Base-by-base conservation (phyloP, 2,113 vertebrate genomes). In the Scatophagus argus region DNA sequence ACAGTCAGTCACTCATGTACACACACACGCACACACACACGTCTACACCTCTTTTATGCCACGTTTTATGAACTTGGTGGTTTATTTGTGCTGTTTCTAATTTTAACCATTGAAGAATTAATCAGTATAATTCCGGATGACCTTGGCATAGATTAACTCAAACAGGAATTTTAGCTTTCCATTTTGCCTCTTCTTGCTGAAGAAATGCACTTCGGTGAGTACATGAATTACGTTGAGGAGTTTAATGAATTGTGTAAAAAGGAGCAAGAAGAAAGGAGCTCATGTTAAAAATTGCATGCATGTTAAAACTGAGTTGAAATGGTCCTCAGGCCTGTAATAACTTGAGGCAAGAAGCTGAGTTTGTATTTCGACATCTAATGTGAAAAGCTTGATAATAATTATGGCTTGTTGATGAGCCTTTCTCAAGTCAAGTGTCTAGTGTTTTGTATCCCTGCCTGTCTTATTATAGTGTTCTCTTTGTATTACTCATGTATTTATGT, bases 401-500 rank as follows among this genome's bases (percentile, higher is more conserved):
- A 41, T 31, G 27, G 9, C 11, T 27, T 63, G 36, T 27, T 44
- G 38, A 23, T 36, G 31, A 52, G 23, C 31, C 29, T 34, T 47
- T 58, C 29, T 63, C 11, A 27, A n/a, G n/a, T n/a, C n/a, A 29
- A 51, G 31, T 21, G 16, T 13, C 31, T 49, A 32, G 16, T 55
- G 19, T 76, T 70, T 51, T 83, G 3, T 58, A 19, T 49, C 19
- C 11, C 47, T 8, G 2, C 0, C 58, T 36, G 36, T 23, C 44
- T 68, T 63, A 34, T 70, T 39, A 34, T n/a, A 12, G 39, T 59
- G 43, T 80, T 78, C 43, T 73, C 29, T 13, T 23, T 38, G 61
- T 51, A 81, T 69, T 75, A 32, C 39, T 58, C 39, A 17, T 74
- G 54, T 86, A 82, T 85, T 73, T 86, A 82, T 76, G 72, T 44